Evolutionary conservation across 92 coral and sea anemone species (phyloP).

Genomic region (Epizoanthus fatuus): DNA sequence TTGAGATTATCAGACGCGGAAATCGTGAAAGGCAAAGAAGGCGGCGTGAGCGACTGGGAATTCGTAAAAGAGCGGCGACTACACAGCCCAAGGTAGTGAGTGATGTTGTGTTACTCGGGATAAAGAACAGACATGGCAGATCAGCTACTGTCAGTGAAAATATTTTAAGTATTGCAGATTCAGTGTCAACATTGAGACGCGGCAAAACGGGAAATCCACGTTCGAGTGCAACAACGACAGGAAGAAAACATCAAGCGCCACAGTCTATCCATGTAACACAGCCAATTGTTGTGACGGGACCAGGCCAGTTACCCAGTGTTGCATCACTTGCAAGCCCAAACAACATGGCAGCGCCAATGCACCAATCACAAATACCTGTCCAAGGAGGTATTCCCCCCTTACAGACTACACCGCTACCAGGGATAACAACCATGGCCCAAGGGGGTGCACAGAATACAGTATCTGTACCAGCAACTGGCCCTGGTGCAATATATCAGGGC

Average conservation of each 20-base stretch:
- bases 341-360: conserved; percentile 4
- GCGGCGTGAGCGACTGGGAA: conserved; percentile 96
- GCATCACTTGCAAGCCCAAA: conserved; percentile 23
- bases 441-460: conserved; percentile 16
- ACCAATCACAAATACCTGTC: conserved; percentile 16
- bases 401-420: conserved; percentile 29
- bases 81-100: conserved; percentile 85
- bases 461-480: conserved; percentile 30
- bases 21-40: conserved; percentile 94
- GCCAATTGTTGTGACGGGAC: conserved; percentile 3
- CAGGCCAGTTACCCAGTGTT: conserved; percentile 9
- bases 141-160: conserved; percentile 61
- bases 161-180: conserved; percentile 2
- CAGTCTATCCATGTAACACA: conserved; percentile 14
- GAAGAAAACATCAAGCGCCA: conserved; percentile 3
- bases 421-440: conserved; percentile 13
- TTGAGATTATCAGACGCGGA: conserved; percentile 91
- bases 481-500: conserved; percentile 44
- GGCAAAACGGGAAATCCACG: conserved; percentile 6
- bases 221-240: conserved; percentile 15
- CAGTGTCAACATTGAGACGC: conserved; percentile 12
- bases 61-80: conserved; percentile 80
- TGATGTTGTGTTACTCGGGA: conserved; percentile 86
- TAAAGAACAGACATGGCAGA: conserved; percentile 79
- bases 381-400: conserved; percentile 29